These are phyloP conservation scores for Palaemon carinicauda DNA, from an alignment of 1,140 invertebrate genomes.

Conservation along the genomic window DNA sequence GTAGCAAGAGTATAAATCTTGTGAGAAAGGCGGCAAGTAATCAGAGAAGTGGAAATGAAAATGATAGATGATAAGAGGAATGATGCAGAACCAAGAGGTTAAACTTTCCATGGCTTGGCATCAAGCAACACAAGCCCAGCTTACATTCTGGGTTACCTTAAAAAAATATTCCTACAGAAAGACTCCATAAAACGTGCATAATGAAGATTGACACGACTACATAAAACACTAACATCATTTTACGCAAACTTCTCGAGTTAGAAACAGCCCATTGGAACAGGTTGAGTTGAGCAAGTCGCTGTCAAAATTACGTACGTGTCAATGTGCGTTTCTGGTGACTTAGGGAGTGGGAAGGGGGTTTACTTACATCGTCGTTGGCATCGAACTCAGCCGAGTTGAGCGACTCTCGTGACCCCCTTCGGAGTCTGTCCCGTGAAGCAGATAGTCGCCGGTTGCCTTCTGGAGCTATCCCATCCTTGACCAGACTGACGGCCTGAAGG, in stretches of 20 bases:
- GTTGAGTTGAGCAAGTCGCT: background rate
- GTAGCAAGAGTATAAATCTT: background rate
- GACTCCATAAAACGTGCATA: too few relatives aligned
- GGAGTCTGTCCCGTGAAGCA: constrained; percentile 64
- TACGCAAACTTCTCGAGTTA: too few relatives aligned
- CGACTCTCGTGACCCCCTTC: constrained; percentile 72
- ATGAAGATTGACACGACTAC: too few relatives aligned
- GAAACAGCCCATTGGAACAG: background rate
- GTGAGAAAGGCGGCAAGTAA: background rate
- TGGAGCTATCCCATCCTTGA: constrained; percentile 61
- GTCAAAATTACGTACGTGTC: constrained; percentile 38
- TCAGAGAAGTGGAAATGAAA: background rate
- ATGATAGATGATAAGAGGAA: background rate
- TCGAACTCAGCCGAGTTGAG: constrained; percentile 69
- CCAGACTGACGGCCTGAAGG: constrained; percentile 49
- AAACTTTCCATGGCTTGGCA: too few relatives aligned
- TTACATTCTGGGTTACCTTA: too few relatives aligned
- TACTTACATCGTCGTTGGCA: constrained; percentile 53
- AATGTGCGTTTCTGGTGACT: constrained; percentile 42
- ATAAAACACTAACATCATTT: too few relatives aligned
- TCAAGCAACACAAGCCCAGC: too few relatives aligned
- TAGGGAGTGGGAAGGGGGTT: constrained; percentile 32
- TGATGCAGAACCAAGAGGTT: background rate
- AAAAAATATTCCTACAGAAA: too few relatives aligned
- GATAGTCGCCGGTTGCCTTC: constrained; percentile 60